phyloP scores from a whole-genome alignment of 2,888 invertebrate genomes.

The Anticlea derivata region DNA sequence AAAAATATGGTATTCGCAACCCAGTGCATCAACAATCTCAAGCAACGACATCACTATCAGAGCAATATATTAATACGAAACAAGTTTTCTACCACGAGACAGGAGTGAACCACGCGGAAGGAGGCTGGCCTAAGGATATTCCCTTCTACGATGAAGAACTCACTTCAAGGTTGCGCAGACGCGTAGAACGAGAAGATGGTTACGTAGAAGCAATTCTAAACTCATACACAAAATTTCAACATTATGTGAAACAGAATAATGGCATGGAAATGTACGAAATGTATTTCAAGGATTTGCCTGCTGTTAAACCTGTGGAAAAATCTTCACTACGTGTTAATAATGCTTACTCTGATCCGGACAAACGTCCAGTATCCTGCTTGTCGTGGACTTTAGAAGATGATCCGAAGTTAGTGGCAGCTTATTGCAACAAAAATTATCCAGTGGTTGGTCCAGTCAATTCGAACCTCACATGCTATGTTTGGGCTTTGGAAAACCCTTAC shows the following conservation, averaged over 20 bases:
- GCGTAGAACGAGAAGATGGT: constrained; percentile 89
- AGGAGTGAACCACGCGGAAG: constrained; percentile 88
- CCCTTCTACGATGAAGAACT: constrained; percentile 86
- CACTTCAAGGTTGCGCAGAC: constrained; percentile 87
- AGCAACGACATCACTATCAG: constrained; percentile 52
- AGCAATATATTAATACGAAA: constrained; percentile 82
- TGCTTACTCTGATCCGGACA: constrained; percentile 83
- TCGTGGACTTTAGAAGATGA: constrained; percentile 87
- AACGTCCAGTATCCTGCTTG: constrained; percentile 78
- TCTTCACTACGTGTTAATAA: constrained; percentile 82
- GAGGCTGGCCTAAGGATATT: constrained; percentile 92
- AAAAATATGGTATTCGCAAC: constrained; percentile 66
- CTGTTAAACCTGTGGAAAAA: constrained; percentile 72
- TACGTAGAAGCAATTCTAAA: constrained; percentile 86
- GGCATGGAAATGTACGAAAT: constrained; percentile 90
- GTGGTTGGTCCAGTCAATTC: constrained; percentile 36
- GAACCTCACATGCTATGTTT: constrained; percentile 84
- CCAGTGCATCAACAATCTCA: constrained; percentile 71
- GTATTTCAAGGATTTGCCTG: constrained; percentile 84
- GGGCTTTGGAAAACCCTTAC: constrained; percentile 81
- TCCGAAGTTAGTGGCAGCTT: constrained; percentile 85
- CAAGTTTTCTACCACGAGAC: constrained; percentile 72
- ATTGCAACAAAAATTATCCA: constrained; percentile 69
- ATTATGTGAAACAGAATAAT: constrained; percentile 88
- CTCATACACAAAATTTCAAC: constrained; percentile 80